A percentile compares a stretch with the other conserved stretches of the same genome.
Evolutionary conservation across 1,140 invertebrate genomes (phyloP).

Genomic region (Hetaerina americana): DNA sequence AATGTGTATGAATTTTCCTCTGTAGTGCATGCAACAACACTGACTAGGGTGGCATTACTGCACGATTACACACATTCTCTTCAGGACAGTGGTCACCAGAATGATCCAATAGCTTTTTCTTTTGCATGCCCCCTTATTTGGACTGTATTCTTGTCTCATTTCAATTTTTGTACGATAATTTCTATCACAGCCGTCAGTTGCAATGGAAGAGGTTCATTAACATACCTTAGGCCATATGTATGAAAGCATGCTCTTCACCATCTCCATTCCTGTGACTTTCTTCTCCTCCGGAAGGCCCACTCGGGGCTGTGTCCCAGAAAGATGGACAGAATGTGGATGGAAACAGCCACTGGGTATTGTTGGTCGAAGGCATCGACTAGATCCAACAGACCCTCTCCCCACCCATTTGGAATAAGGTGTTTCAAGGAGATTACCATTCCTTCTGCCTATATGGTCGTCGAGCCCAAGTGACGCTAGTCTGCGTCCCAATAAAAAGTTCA

Average conservation of each 20-base stretch:
- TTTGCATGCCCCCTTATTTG: too few species aligned
- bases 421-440: not conserved
- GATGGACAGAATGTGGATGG: slow-evolving; percentile 68
- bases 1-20: too few species aligned
- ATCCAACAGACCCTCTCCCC: not conserved
- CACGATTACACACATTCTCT: too few species aligned
- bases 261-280: slow-evolving; percentile 55
- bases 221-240: slow-evolving; percentile 92
- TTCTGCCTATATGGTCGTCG: not conserved
- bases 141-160: too few species aligned
- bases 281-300: slow-evolving; percentile 10
- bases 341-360: slow-evolving; percentile 54
- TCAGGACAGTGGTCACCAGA: too few species aligned
- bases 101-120: too few species aligned
- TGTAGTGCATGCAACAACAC: too few species aligned
- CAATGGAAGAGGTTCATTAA: slow-evolving; percentile 10
- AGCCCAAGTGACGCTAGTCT: not conserved
- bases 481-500: not conserved
- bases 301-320: slow-evolving; percentile 27
- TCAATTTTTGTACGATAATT: too few species aligned
- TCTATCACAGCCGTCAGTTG: too few species aligned
- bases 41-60: too few species aligned
- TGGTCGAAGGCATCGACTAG: not conserved
- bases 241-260: slow-evolving; percentile 73
- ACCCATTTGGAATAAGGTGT: not conserved